Evolutionary conservation across 2,888 invertebrate genomes (phyloP), one percentile per base, ranked within the genome.

Genomic region (Harpagoxenus sublaevis): DNA sequence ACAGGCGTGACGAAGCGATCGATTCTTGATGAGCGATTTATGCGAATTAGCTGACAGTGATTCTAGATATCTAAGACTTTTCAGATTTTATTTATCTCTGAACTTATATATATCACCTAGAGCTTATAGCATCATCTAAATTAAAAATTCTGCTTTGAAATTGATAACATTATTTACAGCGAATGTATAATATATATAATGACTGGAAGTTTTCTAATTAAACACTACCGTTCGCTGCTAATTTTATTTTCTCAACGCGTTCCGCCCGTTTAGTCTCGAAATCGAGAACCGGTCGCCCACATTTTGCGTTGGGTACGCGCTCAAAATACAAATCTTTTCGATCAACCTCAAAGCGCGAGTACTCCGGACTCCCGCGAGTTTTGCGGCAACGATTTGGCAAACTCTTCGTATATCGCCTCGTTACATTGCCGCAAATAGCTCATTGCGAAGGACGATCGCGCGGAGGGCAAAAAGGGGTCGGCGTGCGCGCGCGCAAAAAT

Each of bases 401-500:
- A 83, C 42, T 55, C 39, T 39, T 42, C 31, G 63, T 48, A 15
- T 73, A 60, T 75, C 57, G 35, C 3, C 31, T 73, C 73, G 45
- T 73, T 60, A 28, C 35, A 18, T 23, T 35, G 57, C 45, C 57
- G 48, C 35, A 81, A 81, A 81, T 81, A 81, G 48, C 79, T 60
- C 79, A 81, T 74, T 81, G 79, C 75, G 79, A 81, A 81, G 79
- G 79, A 81, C 79, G 75, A 39, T 48, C 9, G 48, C 45, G 18
- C 74, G 31, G 39, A 23, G 5, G 23, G 35, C 39, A 60, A 35
- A 65, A 51, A 74, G 35, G 48, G 45, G 57, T 9, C 53, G 48
- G n/a, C 39, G 4, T 3, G 45, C 23, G 18, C 31, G 31, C 3
- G 35, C 15, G 12, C 68, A 70, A 82, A 60, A 74, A 84, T 77